A percentile compares a stretch with the other conserved stretches of the same genome.
phyloP scores from a whole-genome alignment of 1,140 invertebrate genomes.

The Aphaenogaster rudis region DNA sequence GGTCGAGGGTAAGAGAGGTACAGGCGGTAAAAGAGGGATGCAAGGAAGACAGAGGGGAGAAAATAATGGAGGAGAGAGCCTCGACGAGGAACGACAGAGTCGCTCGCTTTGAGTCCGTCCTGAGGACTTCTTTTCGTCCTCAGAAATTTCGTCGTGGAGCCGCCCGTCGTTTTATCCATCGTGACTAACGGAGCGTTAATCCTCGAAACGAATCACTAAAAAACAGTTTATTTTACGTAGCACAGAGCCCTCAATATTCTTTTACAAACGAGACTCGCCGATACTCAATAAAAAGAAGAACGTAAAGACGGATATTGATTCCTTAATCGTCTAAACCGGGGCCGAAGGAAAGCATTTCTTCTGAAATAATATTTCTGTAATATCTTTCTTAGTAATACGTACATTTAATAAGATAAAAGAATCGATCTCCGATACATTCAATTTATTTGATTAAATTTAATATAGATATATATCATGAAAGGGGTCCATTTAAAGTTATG shows the following conservation, averaged over 20 bases:
- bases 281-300: constrained; percentile 42
- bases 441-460: constrained; percentile 24
- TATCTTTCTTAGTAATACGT: constrained; percentile 23
- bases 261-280: constrained; percentile 27
- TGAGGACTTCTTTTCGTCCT: constrained; percentile 70
- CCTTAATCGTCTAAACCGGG: constrained; percentile 46
- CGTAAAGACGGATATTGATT: constrained; percentile 52
- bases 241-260: constrained; percentile 58
- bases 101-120: constrained; percentile 62
- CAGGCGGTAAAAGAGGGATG: constrained; percentile 36
- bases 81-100: constrained; percentile 35
- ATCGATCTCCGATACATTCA: background rate
- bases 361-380: constrained; percentile 57
- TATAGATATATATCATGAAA: background rate
- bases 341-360: constrained; percentile 10
- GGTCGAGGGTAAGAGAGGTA: constrained; percentile 2
- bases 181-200: constrained; percentile 79
- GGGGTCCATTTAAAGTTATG: background rate
- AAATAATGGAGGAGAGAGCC: constrained; percentile 57
- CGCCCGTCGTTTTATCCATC: constrained; percentile 74
- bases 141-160: constrained; percentile 75
- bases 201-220: constrained; percentile 79
- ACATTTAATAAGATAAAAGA: constrained; percentile 29
- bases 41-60: constrained; percentile 29
- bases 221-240: constrained; percentile 78